Evolutionary conservation across 1,140 invertebrate species (phyloP), one percentile per base, ranked within the genome.

Genomic region (Drosophila orena): DNA sequence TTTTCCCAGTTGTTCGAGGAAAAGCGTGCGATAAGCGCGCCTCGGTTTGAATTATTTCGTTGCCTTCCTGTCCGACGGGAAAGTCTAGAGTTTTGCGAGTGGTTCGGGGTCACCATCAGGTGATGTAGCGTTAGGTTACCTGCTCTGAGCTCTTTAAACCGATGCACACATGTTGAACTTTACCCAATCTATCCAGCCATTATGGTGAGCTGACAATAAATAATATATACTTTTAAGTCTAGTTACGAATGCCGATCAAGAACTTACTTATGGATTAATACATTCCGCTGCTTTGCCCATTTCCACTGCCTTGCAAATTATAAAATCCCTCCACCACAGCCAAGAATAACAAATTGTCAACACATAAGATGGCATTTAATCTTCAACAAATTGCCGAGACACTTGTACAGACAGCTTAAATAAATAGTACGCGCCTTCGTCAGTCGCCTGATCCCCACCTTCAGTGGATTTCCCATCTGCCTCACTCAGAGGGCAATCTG

Each of bases 311-410:
- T n/a, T 22, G 6, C 1, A 37, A 44, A 20, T 30, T 47, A 10
- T 27, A 24, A 30, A 54, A 20, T 30, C 49, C 69, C 78, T 46
- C 1, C 22, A 37, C 12, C 15, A 8, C 50, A 61, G 40, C 50
- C 38, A 55, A 59, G 71, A 71, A 84, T 84, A 88, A 89, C 84
- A 89, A 89, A 89, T 89, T 89, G 84, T 89, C 84, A 89, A 77
- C 84, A 80, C 79, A 89, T 75, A 83, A 89, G 84, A 84, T 71
- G 84, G 80, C 84, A 77, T 84, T 89, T 89, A 89, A 89, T 89
- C 84, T 89, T 89, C 84, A 89, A 78, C 84, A 84, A 89, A 89
- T 89, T 89, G 84, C 61, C 52, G 47, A 84, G 78, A 60, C 84
- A 89, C 84, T 89, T 84, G 84, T 85, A 71, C 77, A 70, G 84